Conservation (phyloP, 2,797 vertebrate genomes). For the Pampus argenteus region DNA sequence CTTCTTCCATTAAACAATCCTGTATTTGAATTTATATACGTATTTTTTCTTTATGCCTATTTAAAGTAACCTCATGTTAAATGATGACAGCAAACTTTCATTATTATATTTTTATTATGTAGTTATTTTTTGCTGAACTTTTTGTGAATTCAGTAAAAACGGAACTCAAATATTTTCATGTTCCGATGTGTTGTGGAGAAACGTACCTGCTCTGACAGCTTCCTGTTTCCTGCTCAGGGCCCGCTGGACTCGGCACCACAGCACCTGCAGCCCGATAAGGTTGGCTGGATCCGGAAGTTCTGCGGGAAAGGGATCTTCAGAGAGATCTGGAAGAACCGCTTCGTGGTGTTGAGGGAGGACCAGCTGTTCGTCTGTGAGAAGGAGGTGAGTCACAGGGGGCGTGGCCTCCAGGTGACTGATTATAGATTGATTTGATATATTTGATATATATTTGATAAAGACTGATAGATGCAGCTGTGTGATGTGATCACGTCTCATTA, state of each 20-base stretch:
- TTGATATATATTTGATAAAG: too few species aligned
- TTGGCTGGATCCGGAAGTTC: constrained; percentile 96
- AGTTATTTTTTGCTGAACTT: too few species aligned
- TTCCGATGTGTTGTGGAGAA: too few species aligned
- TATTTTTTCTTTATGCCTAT: too few species aligned
- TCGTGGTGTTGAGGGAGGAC: constrained; percentile 90
- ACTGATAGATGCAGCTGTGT: too few species aligned
- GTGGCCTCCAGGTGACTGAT: constrained; percentile 5
- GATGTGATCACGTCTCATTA: not conserved
- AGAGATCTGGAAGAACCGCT: constrained; percentile 98
- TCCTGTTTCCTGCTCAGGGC: constrained; percentile 78
- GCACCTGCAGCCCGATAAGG: constrained; percentile 88
- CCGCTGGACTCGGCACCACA: constrained; percentile 85
- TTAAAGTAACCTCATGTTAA: too few species aligned
- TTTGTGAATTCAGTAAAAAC: too few species aligned
- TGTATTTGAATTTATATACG: too few species aligned
- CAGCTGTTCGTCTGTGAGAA: constrained; percentile 95
- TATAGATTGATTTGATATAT: not conserved
- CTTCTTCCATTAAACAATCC: too few species aligned
- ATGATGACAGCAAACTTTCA: too few species aligned
- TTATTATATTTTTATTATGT: too few species aligned
- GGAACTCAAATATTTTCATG: too few species aligned
- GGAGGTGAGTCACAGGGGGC: constrained; percentile 86
- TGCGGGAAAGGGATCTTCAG: constrained; percentile 95
- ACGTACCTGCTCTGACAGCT: constrained; percentile 4